Evolutionary conservation across 2,113 vertebrate species (phyloP), one percentile per base, ranked within the genome.

Genomic region (Neolamprologus caudopunctatus): DNA sequence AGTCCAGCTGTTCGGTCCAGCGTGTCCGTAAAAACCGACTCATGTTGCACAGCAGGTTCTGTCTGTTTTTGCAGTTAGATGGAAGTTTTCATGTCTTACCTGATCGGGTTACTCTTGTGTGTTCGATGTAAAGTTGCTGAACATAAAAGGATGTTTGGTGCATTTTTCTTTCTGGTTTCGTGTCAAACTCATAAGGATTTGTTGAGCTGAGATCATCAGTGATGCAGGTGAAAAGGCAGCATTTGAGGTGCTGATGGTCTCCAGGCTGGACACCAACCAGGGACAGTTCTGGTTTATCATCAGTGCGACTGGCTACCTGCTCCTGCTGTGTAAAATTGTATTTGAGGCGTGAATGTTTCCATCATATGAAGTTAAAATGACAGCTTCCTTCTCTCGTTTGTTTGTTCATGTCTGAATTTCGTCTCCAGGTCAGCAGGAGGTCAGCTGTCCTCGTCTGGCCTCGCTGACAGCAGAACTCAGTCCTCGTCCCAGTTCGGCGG

Each of bases 371-470:
- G 13, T 73, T 42, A 11, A 35, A 68, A 21, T 28, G 19, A 51
- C 57, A 35, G 19, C 21, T 66, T 83, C 7, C 13, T 71, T 58
- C 58, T 66, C 45, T 33, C 10, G 31, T 78, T 63, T 47, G 21
- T 82, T 19, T 47, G 21, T 78, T 26, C 42, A 11, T 82, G n/a
- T 78, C 26, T 50, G 21, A 50, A 5, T 50, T 31, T 10, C 31
- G 3, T 83, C 26, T 85, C 17, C 91, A 95, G 95, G 90, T 96
- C 95, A 7, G 92, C 94, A 0, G 95, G 92, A 19, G 89, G 92
- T 81, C 95, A 89, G 50, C 88, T 94, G 42, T 93, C 89, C 88
- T 90, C 92, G 1, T 94, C 93, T 1, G 93, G 88, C 50, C 51
- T 92, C 75, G 81, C 80, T 1, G 91, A 94, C 86, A 66, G 45